Conservation (phyloP, 2,888 invertebrate species). For the Peribatodes rhomboidaria region DNA sequence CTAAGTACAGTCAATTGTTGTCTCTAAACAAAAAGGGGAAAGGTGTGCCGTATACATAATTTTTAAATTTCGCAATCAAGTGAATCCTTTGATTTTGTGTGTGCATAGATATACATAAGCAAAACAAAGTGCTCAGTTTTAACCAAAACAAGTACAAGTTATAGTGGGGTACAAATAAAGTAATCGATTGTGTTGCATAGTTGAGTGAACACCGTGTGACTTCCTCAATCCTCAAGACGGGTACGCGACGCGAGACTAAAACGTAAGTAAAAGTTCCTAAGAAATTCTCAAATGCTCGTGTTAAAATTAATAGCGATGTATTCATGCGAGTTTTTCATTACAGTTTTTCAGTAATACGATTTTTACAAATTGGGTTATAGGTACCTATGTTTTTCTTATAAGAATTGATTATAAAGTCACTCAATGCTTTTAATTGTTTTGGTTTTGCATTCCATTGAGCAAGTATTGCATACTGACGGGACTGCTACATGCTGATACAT, state of each 20-base stretch:
- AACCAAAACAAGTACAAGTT: slow-evolving; percentile 12
- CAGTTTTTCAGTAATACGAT: background rate
- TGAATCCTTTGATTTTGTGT: background rate
- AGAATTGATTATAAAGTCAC: slow-evolving; percentile 50
- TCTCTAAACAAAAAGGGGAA: slow-evolving; percentile 36
- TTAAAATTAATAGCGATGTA: slow-evolving; percentile 58
- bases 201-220: slow-evolving; percentile 72
- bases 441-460: slow-evolving; percentile 56
- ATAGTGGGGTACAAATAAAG: slow-evolving; percentile 24
- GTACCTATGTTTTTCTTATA: slow-evolving; percentile 50
- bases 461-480: slow-evolving; percentile 32
- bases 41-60: slow-evolving; percentile 68
- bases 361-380: background rate
- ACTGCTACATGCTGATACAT: slow-evolving; percentile 18
- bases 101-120: slow-evolving; percentile 7
- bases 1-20: slow-evolving; percentile 11
- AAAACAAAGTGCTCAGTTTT: slow-evolving; percentile 15
- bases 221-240: slow-evolving; percentile 54
- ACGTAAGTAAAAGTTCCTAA: slow-evolving; percentile 78
- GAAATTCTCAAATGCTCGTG: slow-evolving; percentile 11
- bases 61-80: slow-evolving; percentile 70
- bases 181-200: slow-evolving; percentile 67
- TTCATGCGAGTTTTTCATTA: no score
- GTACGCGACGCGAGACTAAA: slow-evolving; percentile 65
- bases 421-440: slow-evolving; percentile 52